Evolutionary conservation across 2,888 invertebrate genomes (phyloP), one percentile per base, ranked within the genome.

Genomic region (Dastarcus helophoroides): DNA sequence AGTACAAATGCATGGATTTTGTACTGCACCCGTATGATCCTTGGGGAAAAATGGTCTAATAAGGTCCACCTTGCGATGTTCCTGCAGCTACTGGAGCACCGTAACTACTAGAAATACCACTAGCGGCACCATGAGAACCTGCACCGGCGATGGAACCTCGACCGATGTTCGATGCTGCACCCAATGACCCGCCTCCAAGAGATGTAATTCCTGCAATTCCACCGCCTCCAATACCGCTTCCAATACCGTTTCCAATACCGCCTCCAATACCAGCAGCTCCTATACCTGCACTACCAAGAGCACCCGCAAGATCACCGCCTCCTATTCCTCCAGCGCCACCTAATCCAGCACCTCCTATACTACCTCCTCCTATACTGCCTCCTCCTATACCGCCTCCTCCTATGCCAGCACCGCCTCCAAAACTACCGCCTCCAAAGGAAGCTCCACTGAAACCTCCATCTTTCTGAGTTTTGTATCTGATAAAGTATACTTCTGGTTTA

Each of bases 401-500:
- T n/a, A n/a, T n/a, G n/a, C n/a, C n/a, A n/a, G 29, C 27, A 13
- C 39, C 39, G 6, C 40, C 39, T 29, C 35, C 27, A 11, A 13
- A n/a, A 25, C 37, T 39, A 3, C 38, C 40, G 10, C 40, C 43
- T 7, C 39, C 42, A 10, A 36, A 35, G 14, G 36, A 54, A 28
- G 60, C 60, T 9, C 56, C n/a, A n/a, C n/a, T n/a, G n/a, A n/a
- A n/a, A 9, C 9, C 59, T n/a, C 60, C 58, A 41, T 68, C 67
- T 51, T 63, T 67, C 63, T 79, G 78, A 36, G 79, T 76, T 67
- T 78, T 79, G 71, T 82, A 81, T 46, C 78, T 73, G 72, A 81
- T 86, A 72, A 86, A 86, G 75, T 86, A 86, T 33, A 86, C 86
- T 65, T 86, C 86, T 33, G 86, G 86, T 67, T 88, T 86, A 59